Evolutionary conservation across 2,797 vertebrate species (phyloP).

Genomic region (Buceros bicornis): DNA sequence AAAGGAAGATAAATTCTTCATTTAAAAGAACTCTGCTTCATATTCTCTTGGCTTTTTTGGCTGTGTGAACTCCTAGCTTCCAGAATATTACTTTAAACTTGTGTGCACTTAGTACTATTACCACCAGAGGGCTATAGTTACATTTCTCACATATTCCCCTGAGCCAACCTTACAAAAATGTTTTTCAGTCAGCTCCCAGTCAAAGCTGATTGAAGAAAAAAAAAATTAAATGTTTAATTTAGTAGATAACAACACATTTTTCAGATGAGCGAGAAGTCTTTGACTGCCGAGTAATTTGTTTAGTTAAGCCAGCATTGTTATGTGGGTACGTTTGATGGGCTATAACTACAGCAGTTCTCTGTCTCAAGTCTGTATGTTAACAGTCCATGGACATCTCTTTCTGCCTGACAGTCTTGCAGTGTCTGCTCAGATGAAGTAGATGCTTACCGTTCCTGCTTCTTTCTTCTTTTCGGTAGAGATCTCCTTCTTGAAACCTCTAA

Average conservation of each 20-base stretch:
- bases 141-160: not conserved
- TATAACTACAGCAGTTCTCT: not conserved
- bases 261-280: not conserved
- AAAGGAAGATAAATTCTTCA: not conserved
- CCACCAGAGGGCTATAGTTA: accelerated
- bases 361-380: not conserved
- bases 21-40: not conserved
- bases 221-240: not conserved
- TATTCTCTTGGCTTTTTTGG: not conserved
- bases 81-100: not conserved
- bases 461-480: not conserved
- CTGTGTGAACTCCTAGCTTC: not conserved
- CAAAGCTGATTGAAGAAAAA: not conserved
- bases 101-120: not conserved
- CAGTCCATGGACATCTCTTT: not conserved
- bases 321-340: not conserved
- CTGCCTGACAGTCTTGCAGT: not conserved
- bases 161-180: not conserved
- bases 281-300: not conserved
- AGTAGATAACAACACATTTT: not conserved
- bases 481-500: not conserved
- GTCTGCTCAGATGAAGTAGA: not conserved
- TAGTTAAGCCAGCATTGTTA: not conserved
- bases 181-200: not conserved
- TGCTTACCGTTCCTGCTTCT: not conserved